Conservation (phyloP, 2,888 invertebrate species). For the Protula sp. region DNA sequence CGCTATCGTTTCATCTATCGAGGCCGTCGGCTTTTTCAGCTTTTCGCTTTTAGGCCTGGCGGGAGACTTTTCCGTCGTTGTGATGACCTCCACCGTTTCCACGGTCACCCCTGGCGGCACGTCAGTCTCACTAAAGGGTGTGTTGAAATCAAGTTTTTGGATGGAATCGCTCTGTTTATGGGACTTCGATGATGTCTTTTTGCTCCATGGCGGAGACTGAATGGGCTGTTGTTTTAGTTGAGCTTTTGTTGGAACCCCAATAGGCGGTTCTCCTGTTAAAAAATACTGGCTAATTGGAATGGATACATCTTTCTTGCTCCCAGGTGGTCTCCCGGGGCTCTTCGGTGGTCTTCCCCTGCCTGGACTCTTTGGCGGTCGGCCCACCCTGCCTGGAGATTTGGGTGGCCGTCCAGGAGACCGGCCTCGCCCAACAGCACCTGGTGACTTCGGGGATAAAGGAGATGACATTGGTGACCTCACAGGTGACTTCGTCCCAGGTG, state of each 20-base stretch:
- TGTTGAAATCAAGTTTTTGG: not conserved
- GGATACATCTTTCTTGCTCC: not conserved
- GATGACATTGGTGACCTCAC: too few relatives aligned
- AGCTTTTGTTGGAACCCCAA: not conserved
- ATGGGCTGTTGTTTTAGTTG: not conserved
- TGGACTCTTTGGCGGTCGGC: not conserved
- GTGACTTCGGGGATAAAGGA: too few relatives aligned
- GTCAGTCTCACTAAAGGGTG: too few relatives aligned
- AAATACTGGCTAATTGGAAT: not conserved
- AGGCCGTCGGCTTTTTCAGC: not conserved
- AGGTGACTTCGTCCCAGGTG: too few relatives aligned
- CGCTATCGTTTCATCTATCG: too few relatives aligned
- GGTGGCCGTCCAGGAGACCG: not conserved
- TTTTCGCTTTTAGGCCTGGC: not conserved
- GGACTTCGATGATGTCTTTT: not conserved
- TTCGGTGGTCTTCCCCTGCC: not conserved
- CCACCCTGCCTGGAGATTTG: too few relatives aligned
- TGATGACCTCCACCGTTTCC: not conserved
- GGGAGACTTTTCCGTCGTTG: not conserved
- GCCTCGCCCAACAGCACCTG: too few relatives aligned
- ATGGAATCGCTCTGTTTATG: not conserved
- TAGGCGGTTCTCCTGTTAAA: not conserved
- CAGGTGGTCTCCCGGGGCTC: too few relatives aligned
- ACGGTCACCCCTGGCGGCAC: not conserved
- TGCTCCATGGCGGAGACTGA: too few relatives aligned